Conservation (phyloP, 1,140 invertebrate genomes). For the Cyclina sinensis region DNA sequence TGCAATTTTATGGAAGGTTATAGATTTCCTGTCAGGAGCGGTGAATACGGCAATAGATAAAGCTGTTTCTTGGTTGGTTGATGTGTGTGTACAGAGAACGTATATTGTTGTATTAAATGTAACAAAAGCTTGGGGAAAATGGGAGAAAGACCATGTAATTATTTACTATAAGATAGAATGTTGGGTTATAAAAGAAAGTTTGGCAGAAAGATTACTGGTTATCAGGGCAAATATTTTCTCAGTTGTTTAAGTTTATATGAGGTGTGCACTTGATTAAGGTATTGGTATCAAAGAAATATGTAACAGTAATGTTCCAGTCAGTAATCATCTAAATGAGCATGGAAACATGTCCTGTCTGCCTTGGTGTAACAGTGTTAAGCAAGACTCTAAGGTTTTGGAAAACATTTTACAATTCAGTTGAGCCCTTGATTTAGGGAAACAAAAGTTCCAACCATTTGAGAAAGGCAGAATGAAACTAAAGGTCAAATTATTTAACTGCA, state of each 20-base stretch:
- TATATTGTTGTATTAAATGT: slow-evolving; percentile 48
- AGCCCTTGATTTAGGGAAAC: too few relatives aligned
- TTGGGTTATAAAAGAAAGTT: not conserved
- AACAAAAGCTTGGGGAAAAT: slow-evolving; percentile 35
- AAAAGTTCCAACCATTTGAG: too few relatives aligned
- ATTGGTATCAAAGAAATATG: not conserved
- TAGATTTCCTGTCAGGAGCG: slow-evolving; percentile 50
- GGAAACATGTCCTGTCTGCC: not conserved
- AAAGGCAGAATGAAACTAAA: too few relatives aligned
- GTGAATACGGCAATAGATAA: slow-evolving; percentile 49
- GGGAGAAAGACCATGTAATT: slow-evolving; percentile 24
- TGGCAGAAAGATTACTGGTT: slow-evolving; percentile 30
- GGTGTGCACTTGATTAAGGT: not conserved
- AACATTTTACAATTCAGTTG: too few relatives aligned
- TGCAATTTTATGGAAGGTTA: slow-evolving; percentile 43
- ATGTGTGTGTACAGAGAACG: slow-evolving; percentile 25
- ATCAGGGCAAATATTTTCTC: not conserved
- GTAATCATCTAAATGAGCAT: not conserved
- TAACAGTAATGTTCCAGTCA: not conserved
- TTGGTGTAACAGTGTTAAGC: too few relatives aligned
- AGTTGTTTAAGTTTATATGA: not conserved
- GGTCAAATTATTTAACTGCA: too few relatives aligned
- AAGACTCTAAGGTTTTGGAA: too few relatives aligned
- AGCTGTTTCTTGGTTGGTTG: slow-evolving; percentile 32
- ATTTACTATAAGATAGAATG: slow-evolving; percentile 43